Percentiles rank a stretch among this genome's conserved stretches.
These are phyloP conservation scores for Caenorhabditis latens DNA, from an alignment of 1,140 invertebrate species.

Conservation along the genomic window DNA sequence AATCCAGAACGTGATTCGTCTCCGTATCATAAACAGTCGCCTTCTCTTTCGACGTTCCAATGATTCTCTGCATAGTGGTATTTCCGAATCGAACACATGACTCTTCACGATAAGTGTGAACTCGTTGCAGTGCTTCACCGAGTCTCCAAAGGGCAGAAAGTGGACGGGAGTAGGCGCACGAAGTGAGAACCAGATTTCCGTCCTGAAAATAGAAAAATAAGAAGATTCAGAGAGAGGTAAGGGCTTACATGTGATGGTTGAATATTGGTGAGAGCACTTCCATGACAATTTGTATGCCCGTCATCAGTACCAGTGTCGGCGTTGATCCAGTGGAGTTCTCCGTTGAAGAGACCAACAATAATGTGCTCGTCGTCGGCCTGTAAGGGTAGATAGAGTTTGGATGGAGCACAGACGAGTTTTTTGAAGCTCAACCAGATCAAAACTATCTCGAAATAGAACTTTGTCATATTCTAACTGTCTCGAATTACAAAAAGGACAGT, in stretches of 20 bases:
- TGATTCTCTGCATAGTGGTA: conserved; percentile 86
- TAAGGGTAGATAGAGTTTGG: conserved; percentile 66
- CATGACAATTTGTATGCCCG: conserved; percentile 69
- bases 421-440: not conserved
- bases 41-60: conserved; percentile 79
- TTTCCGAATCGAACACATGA: conserved; percentile 93
- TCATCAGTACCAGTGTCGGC: conserved; percentile 83
- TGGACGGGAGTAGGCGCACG: conserved; percentile 86
- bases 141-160: conserved; percentile 89
- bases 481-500: no score
- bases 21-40: conserved; percentile 86
- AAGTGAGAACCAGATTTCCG: conserved; percentile 87
- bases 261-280: conserved; percentile 22
- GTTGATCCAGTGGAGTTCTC: conserved; percentile 90
- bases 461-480: no score
- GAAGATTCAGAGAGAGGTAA: conserved; percentile 12
- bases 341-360: conserved; percentile 87
- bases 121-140: conserved; percentile 83
- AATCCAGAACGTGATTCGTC: conserved; percentile 85
- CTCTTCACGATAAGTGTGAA: conserved; percentile 85
- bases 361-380: conserved; percentile 86
- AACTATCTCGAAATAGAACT: no score
- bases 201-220: conserved; percentile 79
- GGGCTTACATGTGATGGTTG: not conserved
- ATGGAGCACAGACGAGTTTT: not conserved